Base-by-base conservation (phyloP, 2,113 vertebrate species). In the Xenus cinereus region DNA sequence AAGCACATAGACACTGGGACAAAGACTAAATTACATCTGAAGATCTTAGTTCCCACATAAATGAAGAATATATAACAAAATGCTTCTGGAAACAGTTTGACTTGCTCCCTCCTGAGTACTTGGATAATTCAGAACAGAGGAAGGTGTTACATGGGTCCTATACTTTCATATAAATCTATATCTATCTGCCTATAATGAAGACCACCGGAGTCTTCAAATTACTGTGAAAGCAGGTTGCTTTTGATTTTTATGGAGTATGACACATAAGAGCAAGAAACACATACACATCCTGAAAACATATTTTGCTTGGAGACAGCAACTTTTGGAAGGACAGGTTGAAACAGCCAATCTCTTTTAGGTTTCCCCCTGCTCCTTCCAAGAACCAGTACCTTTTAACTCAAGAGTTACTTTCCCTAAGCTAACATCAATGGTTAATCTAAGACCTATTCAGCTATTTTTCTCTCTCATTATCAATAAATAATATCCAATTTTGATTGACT, bases 221-320 rank as follows among this genome's bases (percentile, higher is more conserved):
- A 56, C 11, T 22, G 6, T 30, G 10, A 59, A 89, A 50, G 1
- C 26, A 57, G 20, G 4, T 59, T 76, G 37, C 4, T 57, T 57
- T 72, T 12, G 4, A 4, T 33, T 53, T 83, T 60, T 56, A 76
- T 30, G 33, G 15, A 27, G 26, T 5, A 51, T 26, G 21, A 39
- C 13, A 48, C 2, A 30, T 6, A 63, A 51, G 51, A 71, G 19
- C 5, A 77, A 69, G 27, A 77, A 77, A 59, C 23, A 60, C 2
- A 4, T 41, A 56, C 1, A 2, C 5, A 74, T 66, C 13, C 32
- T 48, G 21, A 14, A 79, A 67, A 48, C 10, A 0, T 32, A n/a
- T 75, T 69, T 35, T 71, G 10, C 50, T 54, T 60, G 11, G 12
- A 32, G 14, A 60, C 21, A 89, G 23, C 15, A 60, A 51, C 27